Conservation (phyloP, 2,797 vertebrate species). For the Brotula barbata region DNA sequence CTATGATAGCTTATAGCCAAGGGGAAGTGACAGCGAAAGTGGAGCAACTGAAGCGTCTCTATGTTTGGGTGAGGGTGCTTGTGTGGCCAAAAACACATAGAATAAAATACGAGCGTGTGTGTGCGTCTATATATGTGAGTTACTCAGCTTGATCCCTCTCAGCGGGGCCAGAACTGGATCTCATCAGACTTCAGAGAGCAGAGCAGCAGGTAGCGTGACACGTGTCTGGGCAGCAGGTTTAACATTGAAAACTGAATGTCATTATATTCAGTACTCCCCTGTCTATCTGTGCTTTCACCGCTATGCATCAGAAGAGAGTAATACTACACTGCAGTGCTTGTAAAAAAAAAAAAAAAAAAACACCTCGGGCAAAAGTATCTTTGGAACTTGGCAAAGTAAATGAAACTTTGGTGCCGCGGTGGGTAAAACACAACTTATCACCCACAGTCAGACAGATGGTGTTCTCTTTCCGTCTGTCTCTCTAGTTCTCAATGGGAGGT, state of each 20-base stretch:
- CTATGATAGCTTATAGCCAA: constrained; percentile 76
- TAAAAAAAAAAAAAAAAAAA: constrained; percentile 58
- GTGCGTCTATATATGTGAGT: constrained; percentile 20
- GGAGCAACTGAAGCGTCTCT: constrained; percentile 66
- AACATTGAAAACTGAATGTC: constrained; percentile 43
- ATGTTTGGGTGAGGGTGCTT: constrained; percentile 61
- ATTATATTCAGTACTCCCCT: constrained; percentile 18
- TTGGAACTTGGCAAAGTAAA: constrained; percentile 54
- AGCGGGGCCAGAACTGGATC: constrained; percentile 58
- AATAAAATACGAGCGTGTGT: constrained; percentile 22
- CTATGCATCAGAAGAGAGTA: constrained; percentile 66
- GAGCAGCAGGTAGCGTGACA: constrained; percentile 50
- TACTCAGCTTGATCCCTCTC: constrained; percentile 42
- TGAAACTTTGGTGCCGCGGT: constrained; percentile 58
- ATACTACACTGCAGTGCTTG: constrained; percentile 60
- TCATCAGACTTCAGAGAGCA: constrained; percentile 45
- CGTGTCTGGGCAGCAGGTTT: constrained; percentile 33
- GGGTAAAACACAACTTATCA: constrained; percentile 60
- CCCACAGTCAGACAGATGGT: constrained; percentile 69
- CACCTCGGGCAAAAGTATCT: constrained; percentile 50
- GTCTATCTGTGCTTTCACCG: constrained; percentile 54
- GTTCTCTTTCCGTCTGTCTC: constrained; percentile 61
- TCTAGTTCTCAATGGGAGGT: constrained; percentile 60
- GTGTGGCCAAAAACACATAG: constrained; percentile 45
- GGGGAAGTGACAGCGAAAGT: constrained; percentile 74